A percentile compares a stretch with the other conserved stretches of the same genome.
phyloP scores from a whole-genome alignment of 2,888 invertebrate genomes.

The Coelogynopora nodosa region DNA sequence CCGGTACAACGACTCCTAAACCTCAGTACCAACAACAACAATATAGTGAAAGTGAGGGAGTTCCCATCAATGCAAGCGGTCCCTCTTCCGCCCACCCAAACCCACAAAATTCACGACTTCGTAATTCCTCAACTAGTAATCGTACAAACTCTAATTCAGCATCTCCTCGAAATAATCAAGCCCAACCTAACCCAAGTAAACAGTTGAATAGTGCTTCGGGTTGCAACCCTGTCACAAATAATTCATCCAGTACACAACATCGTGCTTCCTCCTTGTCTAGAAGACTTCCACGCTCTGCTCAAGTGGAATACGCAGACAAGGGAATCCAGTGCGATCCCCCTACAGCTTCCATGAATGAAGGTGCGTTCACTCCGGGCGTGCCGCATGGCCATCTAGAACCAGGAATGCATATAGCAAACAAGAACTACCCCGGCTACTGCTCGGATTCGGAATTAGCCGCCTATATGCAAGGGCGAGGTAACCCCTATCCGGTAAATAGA shows the following conservation, averaged over 20 bases:
- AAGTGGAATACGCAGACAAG: conserved; percentile 40
- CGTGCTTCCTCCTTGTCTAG: conserved; percentile 20
- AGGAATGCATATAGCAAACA: not conserved
- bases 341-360: not conserved
- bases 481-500: not conserved
- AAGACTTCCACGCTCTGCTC: conserved; percentile 26
- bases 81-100: not conserved
- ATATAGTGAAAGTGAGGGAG: not conserved
- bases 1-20: conserved; percentile 21
- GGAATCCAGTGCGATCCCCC: conserved; percentile 44
- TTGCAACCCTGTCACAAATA: not conserved
- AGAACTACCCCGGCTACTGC: conserved; percentile 18
- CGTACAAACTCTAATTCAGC: not conserved
- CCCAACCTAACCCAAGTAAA: not conserved
- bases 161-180: not conserved
- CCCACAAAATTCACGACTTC: not conserved
- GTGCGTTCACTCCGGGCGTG: not conserved
- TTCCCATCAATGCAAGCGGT: not conserved
- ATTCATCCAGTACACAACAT: conserved; percentile 9
- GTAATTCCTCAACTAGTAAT: not conserved
- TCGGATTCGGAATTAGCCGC: conserved; percentile 33
- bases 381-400: not conserved
- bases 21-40: conserved; percentile 39
- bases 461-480: not conserved
- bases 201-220: not conserved